Evolutionary conservation across 1,140 invertebrate genomes (phyloP), one percentile per base, ranked within the genome.

Genomic region (Drosophila sturtevanti): DNA sequence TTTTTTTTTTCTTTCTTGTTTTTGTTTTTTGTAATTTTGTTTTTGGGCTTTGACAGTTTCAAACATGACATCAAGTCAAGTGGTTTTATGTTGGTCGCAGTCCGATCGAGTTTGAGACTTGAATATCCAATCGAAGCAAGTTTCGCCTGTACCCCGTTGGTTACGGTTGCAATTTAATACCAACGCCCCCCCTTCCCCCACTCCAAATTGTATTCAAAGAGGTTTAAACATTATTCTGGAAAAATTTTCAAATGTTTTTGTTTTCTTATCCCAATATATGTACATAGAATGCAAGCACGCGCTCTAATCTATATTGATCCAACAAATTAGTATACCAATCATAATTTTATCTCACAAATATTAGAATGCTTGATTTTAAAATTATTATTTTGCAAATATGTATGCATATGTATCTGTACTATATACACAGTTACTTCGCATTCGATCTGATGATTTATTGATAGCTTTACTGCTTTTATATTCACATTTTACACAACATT

Each of bases 111-210:
- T 48, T 48, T 21, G 41, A 21, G 9, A 21, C 16, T 48, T 48
- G 41, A 10, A 48, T 21, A 48, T 48, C 16, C 41, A 48, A 48
- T 48, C 41, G 41, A 48, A 48, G 41, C 41, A 48, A 48, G 41
- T 48, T 48, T 48, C 9, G 41, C 41, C 41, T 48, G 14, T 44
- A n/a, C 41, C 41, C 41, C 41, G 5, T 16, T 41, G 1, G 14
- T 5, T 41, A 16, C 14, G 6, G 38, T 21, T 10, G 16, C 16
- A 48, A 10, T 14, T 21, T 4, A 1, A 14, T 18, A 6, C 14
- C 0, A 41, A 9, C 27, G 5, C 16, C 41, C 41, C 41, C 41
- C 6, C 16, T 44, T 7, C 10, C 16, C 7, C 41, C 7, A n/a
- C n/a, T n/a, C n/a, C n/a, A n/a, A n/a, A n/a, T n/a, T n/a, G n/a